phyloP scores from a whole-genome alignment of 64 coral and sea anemone genomes.

The Pocillopora damicornis region DNA sequence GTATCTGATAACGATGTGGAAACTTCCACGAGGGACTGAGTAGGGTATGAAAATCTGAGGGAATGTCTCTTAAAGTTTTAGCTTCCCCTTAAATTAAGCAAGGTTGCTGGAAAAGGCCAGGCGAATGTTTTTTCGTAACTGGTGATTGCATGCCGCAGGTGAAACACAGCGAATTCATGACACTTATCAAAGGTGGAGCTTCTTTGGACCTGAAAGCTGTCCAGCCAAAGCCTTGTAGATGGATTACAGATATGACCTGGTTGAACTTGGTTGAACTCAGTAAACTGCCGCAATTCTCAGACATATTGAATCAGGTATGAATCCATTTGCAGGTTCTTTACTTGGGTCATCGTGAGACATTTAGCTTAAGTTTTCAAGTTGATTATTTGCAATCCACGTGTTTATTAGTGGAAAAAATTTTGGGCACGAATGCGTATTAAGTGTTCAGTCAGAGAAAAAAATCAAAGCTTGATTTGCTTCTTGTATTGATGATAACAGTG shows the following conservation, averaged over 20 bases:
- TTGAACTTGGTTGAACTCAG: slow-evolving; percentile 86
- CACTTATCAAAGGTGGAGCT: slow-evolving; percentile 91
- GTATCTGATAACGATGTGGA: no score
- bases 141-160: slow-evolving; percentile 1
- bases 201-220: slow-evolving; percentile 89
- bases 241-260: slow-evolving; percentile 98
- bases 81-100: neutral
- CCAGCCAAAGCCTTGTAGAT: slow-evolving; percentile 83
- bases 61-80: no score
- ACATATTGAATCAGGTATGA: slow-evolving; percentile 85
- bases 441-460: no score
- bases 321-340: neutral
- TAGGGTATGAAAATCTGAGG: no score
- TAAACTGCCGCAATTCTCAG: slow-evolving; percentile 92
- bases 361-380: neutral
- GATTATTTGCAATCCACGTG: neutral
- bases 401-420: no score
- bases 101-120: neutral
- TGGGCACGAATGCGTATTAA: no score
- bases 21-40: no score
- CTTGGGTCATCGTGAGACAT: neutral
- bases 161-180: slow-evolving; percentile 94
- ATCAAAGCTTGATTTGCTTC: no score
- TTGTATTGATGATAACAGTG: no score
- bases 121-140: neutral